Percentiles rank a stretch among this genome's conserved stretches.
These are phyloP conservation scores for Triplophysa rosa DNA, from an alignment of 2,113 vertebrate species.

Conservation along the genomic window DNA sequence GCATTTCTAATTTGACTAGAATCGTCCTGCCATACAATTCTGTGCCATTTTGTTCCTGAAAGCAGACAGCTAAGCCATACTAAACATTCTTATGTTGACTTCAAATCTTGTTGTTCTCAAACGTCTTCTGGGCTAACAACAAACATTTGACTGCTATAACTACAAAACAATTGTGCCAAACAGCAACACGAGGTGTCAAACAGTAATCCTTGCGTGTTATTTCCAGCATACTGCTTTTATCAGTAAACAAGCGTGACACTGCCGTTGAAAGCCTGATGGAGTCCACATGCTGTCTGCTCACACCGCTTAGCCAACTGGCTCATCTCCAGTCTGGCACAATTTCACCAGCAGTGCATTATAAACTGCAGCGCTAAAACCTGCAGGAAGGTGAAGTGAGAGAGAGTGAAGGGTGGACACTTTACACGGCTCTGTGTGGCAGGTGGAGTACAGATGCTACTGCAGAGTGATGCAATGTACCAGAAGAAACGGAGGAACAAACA, in stretches of 20 bases:
- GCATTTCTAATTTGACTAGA: too few species aligned
- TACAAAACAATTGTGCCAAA: background rate
- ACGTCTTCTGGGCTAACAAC: background rate
- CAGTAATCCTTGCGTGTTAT: slow-evolving; percentile 10
- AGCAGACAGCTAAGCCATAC: background rate
- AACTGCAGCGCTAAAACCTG: slow-evolving; percentile 39
- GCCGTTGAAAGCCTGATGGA: background rate
- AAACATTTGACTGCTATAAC: background rate
- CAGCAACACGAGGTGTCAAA: background rate
- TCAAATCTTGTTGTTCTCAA: background rate
- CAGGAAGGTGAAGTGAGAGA: slow-evolving; percentile 16
- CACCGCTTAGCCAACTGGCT: slow-evolving; percentile 3
- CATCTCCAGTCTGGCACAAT: slow-evolving; percentile 31
- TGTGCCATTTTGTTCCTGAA: background rate
- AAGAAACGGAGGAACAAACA: slow-evolving; percentile 21
- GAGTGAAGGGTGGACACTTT: slow-evolving; percentile 36
- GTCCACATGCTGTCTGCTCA: slow-evolving; percentile 26
- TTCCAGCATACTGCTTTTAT: background rate
- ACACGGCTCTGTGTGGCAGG: slow-evolving; percentile 13
- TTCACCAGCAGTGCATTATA: slow-evolving; percentile 41
- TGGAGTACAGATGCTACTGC: slow-evolving; percentile 24
- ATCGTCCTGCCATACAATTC: too few species aligned
- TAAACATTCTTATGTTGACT: background rate
- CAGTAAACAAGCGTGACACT: background rate
- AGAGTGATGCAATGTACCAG: slow-evolving; percentile 12